phyloP scores from a whole-genome alignment of 2,797 vertebrate genomes.

The Tangara arthus region DNA sequence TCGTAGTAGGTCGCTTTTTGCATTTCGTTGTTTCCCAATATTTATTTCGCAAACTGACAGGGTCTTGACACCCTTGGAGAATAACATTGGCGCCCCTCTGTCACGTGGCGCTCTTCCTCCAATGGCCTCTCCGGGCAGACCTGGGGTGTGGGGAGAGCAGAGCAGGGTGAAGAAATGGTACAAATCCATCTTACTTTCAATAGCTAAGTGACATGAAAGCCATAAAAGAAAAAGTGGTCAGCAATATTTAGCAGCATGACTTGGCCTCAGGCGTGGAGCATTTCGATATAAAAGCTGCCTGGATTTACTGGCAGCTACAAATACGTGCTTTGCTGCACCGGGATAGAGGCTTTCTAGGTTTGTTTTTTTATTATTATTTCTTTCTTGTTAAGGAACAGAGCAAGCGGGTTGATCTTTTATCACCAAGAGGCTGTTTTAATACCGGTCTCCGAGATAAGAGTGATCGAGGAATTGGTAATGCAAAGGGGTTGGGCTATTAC shows the following conservation, averaged over 20 bases:
- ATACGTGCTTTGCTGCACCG: slow-evolving; percentile 69
- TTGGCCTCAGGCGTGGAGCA: slow-evolving; percentile 76
- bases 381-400: background rate
- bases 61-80: slow-evolving; percentile 99
- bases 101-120: slow-evolving; percentile 98
- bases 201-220: slow-evolving; percentile 96
- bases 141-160: slow-evolving; percentile 85
- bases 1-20: slow-evolving; percentile 99
- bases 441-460: slow-evolving; percentile 12
- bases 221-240: slow-evolving; percentile 94
- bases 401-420: background rate
- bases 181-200: slow-evolving; percentile 99
- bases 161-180: slow-evolving; percentile 91
- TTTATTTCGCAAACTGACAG: slow-evolving; percentile 99
- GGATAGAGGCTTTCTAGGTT: slow-evolving; percentile 67
- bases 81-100: slow-evolving; percentile 99
- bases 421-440: background rate
- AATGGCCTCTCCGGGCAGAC: slow-evolving; percentile 95
- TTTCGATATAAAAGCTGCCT: slow-evolving; percentile 74
- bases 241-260: slow-evolving; percentile 87
- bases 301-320: slow-evolving; percentile 77
- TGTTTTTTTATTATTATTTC: background rate
- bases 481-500: background rate
- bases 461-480: background rate
- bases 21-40: slow-evolving; percentile 99